A percentile compares a stretch with the other conserved stretches of the same genome.
phyloP scores from a whole-genome alignment of 37 sponge, comb jelly and placozoan species.

The Petrosia ficiformis region DNA sequence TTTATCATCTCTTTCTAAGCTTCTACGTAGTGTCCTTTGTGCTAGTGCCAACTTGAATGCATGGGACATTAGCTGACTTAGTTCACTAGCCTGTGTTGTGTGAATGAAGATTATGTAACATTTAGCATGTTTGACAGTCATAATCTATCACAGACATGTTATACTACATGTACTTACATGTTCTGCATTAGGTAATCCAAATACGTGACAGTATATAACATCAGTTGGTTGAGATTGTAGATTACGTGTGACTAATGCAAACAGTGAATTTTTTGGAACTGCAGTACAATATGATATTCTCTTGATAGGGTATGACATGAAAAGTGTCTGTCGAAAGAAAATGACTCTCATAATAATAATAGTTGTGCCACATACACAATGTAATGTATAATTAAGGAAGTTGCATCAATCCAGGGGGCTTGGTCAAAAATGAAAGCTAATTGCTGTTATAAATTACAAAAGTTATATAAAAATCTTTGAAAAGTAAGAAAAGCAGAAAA shows the following conservation, averaged over 20 bases:
- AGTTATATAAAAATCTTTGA: too few species aligned
- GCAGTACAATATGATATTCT: background rate
- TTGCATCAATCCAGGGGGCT: too few species aligned
- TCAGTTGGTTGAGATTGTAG: background rate
- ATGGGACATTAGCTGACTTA: constrained; percentile 4
- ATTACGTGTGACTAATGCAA: background rate
- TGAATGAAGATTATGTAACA: too few species aligned
- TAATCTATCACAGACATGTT: too few species aligned
- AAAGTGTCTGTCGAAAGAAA: background rate
- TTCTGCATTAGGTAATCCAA: background rate
- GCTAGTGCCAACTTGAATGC: constrained; percentile 5
- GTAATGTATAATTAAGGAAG: too few species aligned
- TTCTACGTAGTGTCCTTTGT: background rate
- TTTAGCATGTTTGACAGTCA: too few species aligned
- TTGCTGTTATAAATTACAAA: too few species aligned
- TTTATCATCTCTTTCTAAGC: background rate
- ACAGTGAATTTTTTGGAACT: background rate
- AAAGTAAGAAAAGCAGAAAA: too few species aligned
- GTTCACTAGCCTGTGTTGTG: constrained; percentile 6
- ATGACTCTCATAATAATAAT: background rate
- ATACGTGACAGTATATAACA: background rate
- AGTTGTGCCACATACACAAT: background rate
- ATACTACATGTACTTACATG: constrained; percentile 1
- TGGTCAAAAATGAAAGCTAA: too few species aligned
- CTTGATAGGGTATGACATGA: constrained; percentile 5